Base-by-base conservation (phyloP, 2,888 invertebrate genomes). In the Dimorphilus gyrociliatus region DNA sequence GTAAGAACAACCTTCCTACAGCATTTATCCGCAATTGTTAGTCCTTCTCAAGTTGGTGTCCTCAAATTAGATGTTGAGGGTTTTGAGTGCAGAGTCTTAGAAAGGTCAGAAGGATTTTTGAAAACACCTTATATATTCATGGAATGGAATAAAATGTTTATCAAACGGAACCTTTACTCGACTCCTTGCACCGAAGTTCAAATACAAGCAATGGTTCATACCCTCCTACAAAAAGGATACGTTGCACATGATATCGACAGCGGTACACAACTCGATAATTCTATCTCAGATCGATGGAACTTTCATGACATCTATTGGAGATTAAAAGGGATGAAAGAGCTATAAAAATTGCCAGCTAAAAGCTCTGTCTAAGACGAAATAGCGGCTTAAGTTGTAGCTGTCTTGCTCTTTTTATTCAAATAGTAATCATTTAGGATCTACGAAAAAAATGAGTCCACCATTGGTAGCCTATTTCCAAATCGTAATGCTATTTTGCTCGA, bases 111-210 rank as follows among this genome's bases (percentile, higher is more conserved):
- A n/a, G n/a, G n/a, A n/a, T n/a, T n/a, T n/a, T n/a, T n/a, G n/a
- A n/a, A n/a, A n/a, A n/a, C n/a, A 27, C 46, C 45, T 31, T 48
- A 51, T 32, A 40, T 52, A 8, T 46, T 53, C 37, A 51, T 47
- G 45, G 53, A 53, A 40, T 53, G 53, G 52, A 38, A 42, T 19
- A 42, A 44, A 32, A 52, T 53, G 53, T 46, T 42, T 26, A 25
- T 28, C 10, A 34, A 39, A 14, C 36, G 40, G 28, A 41, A 44
- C 34, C 34, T 37, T 17, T 31, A 34, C 12, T 34, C 34, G 4
- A 32, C 45, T 2, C 38, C 50, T 4, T 51, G 53, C 29, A 34
- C 40, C 6, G 28, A 36, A 4, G 27, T 25, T 10, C 27, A 35
- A 18, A 44, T 52, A 12, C 24, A 33, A 4, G 18, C 32, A n/a